Conservation (phyloP, 2,113 vertebrate species). For the Heliornis fulica region DNA sequence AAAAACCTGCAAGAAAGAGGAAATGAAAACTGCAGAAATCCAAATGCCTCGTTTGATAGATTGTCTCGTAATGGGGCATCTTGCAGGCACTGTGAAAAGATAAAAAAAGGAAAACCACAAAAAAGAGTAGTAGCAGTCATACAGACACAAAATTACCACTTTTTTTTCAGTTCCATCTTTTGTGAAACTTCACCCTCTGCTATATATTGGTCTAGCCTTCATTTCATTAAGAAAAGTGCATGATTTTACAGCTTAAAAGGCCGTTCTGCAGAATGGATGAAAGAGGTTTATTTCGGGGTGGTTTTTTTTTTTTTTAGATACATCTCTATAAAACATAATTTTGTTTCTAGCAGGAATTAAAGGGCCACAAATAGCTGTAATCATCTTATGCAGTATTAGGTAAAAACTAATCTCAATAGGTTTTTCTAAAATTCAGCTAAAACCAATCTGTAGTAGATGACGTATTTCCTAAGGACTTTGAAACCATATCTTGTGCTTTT, state of each 20-base stretch:
- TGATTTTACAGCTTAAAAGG: constrained; percentile 51
- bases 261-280: constrained; percentile 17
- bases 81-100: not conserved
- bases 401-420: constrained; percentile 80
- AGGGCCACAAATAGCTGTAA: constrained; percentile 88
- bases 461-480: constrained; percentile 53
- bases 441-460: constrained; percentile 32
- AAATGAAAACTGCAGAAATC: not conserved
- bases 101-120: not conserved
- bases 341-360: constrained; percentile 77
- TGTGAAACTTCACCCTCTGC: not conserved
- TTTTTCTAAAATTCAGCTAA: constrained; percentile 73
- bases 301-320: not conserved
- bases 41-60: not conserved
- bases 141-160: not conserved
- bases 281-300: constrained; percentile 50
- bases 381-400: constrained; percentile 88
- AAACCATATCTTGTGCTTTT: not conserved
- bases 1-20: not conserved
- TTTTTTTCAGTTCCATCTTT: not conserved
- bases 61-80: not conserved
- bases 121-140: not conserved
- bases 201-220: not conserved
- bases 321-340: constrained; percentile 72
- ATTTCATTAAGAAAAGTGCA: constrained; percentile 62